Base-by-base conservation (phyloP, 2,797 vertebrate genomes). In the Clarias fuscus region DNA sequence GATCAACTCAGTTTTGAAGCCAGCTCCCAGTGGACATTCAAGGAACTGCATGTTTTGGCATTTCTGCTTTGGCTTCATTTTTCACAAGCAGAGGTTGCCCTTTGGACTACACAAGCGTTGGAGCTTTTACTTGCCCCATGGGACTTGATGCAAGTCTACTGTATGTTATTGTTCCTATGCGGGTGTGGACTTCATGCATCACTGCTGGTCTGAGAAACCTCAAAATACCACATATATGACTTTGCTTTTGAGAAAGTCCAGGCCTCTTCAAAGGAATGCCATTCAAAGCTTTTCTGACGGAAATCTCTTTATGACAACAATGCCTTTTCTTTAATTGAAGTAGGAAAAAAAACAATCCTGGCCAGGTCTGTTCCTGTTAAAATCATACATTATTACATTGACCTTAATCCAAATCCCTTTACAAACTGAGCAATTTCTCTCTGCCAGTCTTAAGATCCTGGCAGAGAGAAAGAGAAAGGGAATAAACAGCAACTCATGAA, bases 331-430 rank as follows among this genome's bases (percentile, higher is more conserved):
- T 92, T 93, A 90, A 93, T 91, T 93, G 89, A 91, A 87, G 88
- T 10, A 62, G 86, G 40, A 85, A 84, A 56, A 11, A 53, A 88
- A 86, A 82, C 82, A 91, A 91, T 90, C 85, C 77, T 85, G 78
- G 85, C 83, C 87, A 90, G 89, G 90, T 91, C 87, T 89, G 86
- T 87, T 90, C 71, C 67, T 76, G 83, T 89, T 84, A 87, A 93
- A 92, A 89, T 89, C 90, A 91, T 90, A 89, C 85, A 92, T 91
- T 90, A 89, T 87, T 92, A 89, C 89, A 92, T 92, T 92, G 91
- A 93, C 92, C 93, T 89, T 92, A 93, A 94, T 92, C 92, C 89
- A 91, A 92, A 93, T 92, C 88, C 89, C 90, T 86, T 91, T 91
- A 90, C 86, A 91, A 91, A 91, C 88, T 86, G 90, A 89, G 85